phyloP scores from a whole-genome alignment of 2,797 vertebrate genomes.

The Rhyacichthys aspro region DNA sequence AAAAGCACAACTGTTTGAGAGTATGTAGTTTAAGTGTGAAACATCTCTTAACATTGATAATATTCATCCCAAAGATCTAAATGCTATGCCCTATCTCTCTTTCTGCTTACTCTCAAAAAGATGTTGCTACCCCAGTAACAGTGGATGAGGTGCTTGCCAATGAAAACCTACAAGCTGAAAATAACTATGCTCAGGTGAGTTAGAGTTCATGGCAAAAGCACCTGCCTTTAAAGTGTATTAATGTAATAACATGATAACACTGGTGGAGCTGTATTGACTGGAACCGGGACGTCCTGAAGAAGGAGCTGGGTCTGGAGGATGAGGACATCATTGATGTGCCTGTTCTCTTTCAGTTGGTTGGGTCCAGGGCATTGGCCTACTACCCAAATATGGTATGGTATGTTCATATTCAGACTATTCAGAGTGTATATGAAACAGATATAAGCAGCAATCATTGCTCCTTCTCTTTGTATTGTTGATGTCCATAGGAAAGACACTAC shows the following conservation, averaged over 20 bases:
- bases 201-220: neutral
- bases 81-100: no score
- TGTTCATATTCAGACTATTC: constrained; percentile 51
- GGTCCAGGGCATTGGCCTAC: constrained; percentile 74
- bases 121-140: constrained; percentile 36
- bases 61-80: no score
- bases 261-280: constrained; percentile 90
- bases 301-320: constrained; percentile 86
- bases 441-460: no score
- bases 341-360: constrained; percentile 81
- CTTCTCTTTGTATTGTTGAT: no score
- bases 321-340: constrained; percentile 91
- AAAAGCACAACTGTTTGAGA: constrained; percentile 87
- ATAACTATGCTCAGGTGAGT: constrained; percentile 85
- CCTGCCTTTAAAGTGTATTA: no score
- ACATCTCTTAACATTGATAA: neutral
- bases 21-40: constrained; percentile 49
- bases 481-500: no score
- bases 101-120: neutral
- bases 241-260: neutral
- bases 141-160: constrained; percentile 80
- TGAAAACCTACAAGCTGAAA: constrained; percentile 68
- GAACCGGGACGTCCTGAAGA: constrained; percentile 90
- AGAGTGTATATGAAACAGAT: no score
- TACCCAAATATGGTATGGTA: constrained; percentile 89